phyloP scores from a whole-genome alignment of 2,113 vertebrate genomes.

The Trematomus loennbergii region DNA sequence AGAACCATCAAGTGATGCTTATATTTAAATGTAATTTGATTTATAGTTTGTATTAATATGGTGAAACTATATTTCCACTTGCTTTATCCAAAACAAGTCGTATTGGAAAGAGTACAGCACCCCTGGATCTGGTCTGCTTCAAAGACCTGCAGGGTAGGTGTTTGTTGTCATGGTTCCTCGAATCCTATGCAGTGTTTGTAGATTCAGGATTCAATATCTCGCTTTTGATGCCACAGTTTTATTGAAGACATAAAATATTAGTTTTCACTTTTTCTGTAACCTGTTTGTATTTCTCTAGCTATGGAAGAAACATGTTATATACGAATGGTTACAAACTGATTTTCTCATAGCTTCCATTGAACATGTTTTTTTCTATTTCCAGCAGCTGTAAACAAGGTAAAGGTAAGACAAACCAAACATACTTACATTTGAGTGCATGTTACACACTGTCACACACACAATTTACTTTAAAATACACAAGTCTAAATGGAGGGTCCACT shows the following conservation, averaged over 20 bases:
- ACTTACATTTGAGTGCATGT: neutral
- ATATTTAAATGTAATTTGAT: neutral
- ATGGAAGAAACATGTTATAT: slow-evolving; percentile 8
- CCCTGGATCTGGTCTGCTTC: slow-evolving; percentile 15
- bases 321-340: neutral
- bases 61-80: neutral
- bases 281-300: neutral
- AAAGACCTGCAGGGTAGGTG: slow-evolving; percentile 37
- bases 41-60: neutral
- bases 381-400: slow-evolving; percentile 46
- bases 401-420: slow-evolving; percentile 44
- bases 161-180: slow-evolving; percentile 40
- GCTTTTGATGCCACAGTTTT: slow-evolving; percentile 22
- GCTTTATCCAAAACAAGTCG: slow-evolving; percentile 4
- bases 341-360: slow-evolving; percentile 25
- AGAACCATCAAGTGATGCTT: neutral
- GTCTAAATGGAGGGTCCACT: slow-evolving; percentile 3
- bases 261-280: neutral
- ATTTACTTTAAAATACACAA: slow-evolving; percentile 5
- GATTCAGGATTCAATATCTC: slow-evolving; percentile 25
- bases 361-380: slow-evolving; percentile 26
- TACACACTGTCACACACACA: neutral
- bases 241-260: slow-evolving; percentile 11
- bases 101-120: slow-evolving; percentile 13
- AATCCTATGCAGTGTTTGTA: slow-evolving; percentile 33